Percentiles rank a stretch among this genome's conserved stretches.
Evolutionary conservation across 2,888 invertebrate species (phyloP).

Genomic region (Unio delphinus): DNA sequence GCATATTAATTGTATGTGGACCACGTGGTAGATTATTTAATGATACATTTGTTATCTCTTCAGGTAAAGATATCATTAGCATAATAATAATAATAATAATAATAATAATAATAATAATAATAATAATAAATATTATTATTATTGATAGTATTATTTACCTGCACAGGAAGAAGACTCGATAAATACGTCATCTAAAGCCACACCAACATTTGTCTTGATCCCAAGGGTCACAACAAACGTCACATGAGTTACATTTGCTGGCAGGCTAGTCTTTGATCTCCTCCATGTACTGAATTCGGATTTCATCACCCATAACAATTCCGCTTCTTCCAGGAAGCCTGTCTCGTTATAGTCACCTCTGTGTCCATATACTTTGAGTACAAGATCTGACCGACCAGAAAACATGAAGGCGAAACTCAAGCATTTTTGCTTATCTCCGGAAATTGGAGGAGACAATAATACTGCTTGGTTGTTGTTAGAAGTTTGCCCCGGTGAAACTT

Average conservation of each 20-base stretch:
- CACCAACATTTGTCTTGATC: constrained; percentile 11
- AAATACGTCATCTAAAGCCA: constrained; percentile 32
- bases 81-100: too few species aligned
- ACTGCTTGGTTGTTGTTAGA: constrained; percentile 17
- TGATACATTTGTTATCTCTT: too few species aligned
- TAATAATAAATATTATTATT: too few species aligned
- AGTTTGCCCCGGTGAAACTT: constrained; percentile 2
- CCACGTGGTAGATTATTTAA: too few species aligned
- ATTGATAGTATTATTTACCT: constrained; percentile 6
- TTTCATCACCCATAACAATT: constrained; percentile 13
- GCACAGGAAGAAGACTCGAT: constrained; percentile 2
- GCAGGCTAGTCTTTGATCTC: constrained; percentile 14
- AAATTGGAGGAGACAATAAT: constrained; percentile 27
- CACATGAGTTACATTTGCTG: constrained; percentile 5
- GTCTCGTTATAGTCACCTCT: constrained; percentile 6
- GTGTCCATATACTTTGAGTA: constrained; percentile 33
- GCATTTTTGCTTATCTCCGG: constrained; percentile 18
- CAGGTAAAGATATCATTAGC: too few species aligned
- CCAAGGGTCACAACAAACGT: constrained; percentile 13
- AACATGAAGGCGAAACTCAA: constrained; percentile 39
- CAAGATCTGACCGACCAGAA: constrained; percentile 32
- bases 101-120: too few species aligned
- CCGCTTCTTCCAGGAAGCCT: not conserved
- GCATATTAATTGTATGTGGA: too few species aligned
- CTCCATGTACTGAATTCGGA: constrained; percentile 14